A percentile compares a stretch with the other conserved stretches of the same genome.
These are phyloP conservation scores for Drosophila cognata DNA, from an alignment of 2,888 invertebrate species.

Conservation along the genomic window DNA sequence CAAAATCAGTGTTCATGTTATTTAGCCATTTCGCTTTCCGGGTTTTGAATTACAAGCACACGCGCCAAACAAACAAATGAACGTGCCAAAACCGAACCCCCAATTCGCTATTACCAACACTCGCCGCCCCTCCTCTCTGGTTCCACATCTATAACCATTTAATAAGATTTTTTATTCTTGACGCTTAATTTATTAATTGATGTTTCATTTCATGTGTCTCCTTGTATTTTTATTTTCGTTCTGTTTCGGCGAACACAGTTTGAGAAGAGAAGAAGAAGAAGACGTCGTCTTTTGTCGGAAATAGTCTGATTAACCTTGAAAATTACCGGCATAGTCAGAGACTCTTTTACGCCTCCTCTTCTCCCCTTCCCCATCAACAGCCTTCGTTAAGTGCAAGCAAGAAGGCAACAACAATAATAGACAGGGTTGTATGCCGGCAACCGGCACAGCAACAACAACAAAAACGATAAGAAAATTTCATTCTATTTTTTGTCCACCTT, in stretches of 20 bases:
- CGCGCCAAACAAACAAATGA: constrained; percentile 61
- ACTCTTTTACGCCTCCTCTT: constrained; percentile 2
- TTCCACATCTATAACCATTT: background rate
- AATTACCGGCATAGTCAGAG: constrained; percentile 37
- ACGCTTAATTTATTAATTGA: constrained; percentile 42
- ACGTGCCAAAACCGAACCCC: constrained; percentile 50
- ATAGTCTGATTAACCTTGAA: constrained; percentile 73
- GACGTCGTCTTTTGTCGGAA: constrained; percentile 32
- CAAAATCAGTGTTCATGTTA: constrained; percentile 61
- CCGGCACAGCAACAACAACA: constrained; percentile 47
- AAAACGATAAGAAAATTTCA: constrained; percentile 30
- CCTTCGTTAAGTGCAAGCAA: constrained; percentile 55
- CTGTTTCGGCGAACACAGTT: constrained; percentile 49
- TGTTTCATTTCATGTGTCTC: constrained; percentile 52
- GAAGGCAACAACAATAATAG: constrained; percentile 41
- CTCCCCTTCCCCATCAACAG: constrained; percentile 11
- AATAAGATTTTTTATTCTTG: constrained; percentile 8
- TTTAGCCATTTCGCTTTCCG: constrained; percentile 76
- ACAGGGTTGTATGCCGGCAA: constrained; percentile 43
- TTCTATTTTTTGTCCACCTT: constrained; percentile 42
- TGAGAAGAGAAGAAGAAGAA: constrained; percentile 5
- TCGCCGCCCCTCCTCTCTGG: background rate
- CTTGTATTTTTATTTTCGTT: constrained; percentile 23
- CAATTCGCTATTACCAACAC: background rate
- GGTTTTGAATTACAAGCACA: constrained; percentile 74